phyloP scores from a whole-genome alignment of 2,888 invertebrate species.

The Ephialtes manifestator region DNA sequence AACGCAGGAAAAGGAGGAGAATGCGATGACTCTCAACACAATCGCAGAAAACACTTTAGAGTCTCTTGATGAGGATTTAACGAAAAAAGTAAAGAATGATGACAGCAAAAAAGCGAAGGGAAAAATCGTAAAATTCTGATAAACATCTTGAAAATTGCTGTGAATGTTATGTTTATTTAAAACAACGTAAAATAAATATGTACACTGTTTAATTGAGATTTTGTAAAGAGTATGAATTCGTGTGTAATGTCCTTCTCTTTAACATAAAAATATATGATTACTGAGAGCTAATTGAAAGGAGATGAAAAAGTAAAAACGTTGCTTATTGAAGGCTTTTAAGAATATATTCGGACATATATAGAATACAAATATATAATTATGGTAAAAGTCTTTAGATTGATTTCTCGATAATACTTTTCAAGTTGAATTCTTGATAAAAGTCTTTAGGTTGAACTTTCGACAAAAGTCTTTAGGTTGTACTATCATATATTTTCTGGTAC shows the following conservation, averaged over 20 bases:
- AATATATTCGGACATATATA: too few species aligned
- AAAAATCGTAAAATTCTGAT: constrained; percentile 82
- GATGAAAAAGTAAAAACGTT: not conserved
- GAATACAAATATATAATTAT: too few species aligned
- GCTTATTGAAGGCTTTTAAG: too few species aligned
- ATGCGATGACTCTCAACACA: constrained; percentile 78
- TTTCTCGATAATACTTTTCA: too few species aligned
- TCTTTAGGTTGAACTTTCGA: too few species aligned
- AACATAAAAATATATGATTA: constrained; percentile 24
- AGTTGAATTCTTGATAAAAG: too few species aligned
- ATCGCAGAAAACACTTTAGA: constrained; percentile 78
- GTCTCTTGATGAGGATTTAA: constrained; percentile 73
- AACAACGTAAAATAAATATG: constrained; percentile 62
- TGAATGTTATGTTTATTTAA: constrained; percentile 65
- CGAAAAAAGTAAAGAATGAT: constrained; percentile 13
- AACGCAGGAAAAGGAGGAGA: constrained; percentile 82
- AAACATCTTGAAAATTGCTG: constrained; percentile 9
- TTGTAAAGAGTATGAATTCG: constrained; percentile 59
- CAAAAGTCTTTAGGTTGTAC: too few species aligned
- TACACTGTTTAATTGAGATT: constrained; percentile 61
- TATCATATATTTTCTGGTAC: too few species aligned
- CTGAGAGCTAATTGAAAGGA: constrained; percentile 27
- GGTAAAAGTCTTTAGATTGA: too few species aligned
- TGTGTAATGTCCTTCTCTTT: constrained; percentile 41
- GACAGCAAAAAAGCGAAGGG: constrained; percentile 68